A percentile compares a stretch with the other conserved stretches of the same genome.
Conservation (phyloP, 2,113 vertebrate species). For the Pholis gunnellus region DNA sequence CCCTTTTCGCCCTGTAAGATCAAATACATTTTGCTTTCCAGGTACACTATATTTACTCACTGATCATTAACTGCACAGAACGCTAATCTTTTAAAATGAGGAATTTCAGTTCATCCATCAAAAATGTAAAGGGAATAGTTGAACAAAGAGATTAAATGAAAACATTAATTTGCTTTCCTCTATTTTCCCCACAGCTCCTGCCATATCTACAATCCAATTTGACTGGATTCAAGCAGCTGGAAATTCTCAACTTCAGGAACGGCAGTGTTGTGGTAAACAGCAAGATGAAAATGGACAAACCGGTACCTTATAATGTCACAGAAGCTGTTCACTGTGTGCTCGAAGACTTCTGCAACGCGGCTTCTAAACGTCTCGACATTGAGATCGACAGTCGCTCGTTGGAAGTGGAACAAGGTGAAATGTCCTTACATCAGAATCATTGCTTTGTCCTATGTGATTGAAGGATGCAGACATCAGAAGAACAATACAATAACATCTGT, state of each 20-base stretch:
- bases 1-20: background rate
- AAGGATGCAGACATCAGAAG: background rate
- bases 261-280: constrained; percentile 95
- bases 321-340: constrained; percentile 88
- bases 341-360: constrained; percentile 89
- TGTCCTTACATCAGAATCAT: background rate
- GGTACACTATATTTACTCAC: background rate
- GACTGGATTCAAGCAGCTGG: constrained; percentile 93
- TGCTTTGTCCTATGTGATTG: background rate
- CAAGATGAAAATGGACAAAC: constrained; percentile 90
- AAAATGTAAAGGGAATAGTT: background rate
- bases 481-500: background rate
- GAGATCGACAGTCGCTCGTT: constrained; percentile 92
- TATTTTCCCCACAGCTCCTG: constrained; percentile 86
- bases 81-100: background rate
- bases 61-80: constrained; percentile 9
- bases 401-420: constrained; percentile 90
- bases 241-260: constrained; percentile 95
- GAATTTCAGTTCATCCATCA: background rate
- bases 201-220: constrained; percentile 93
- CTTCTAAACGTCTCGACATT: constrained; percentile 86
- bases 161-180: constrained; percentile 9
- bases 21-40: constrained; percentile 18
- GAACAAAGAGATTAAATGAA: background rate
- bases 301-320: constrained; percentile 91